These are phyloP conservation scores for Armadillidium nasatum DNA, from an alignment of 1,140 invertebrate genomes.

Conservation along the genomic window DNA sequence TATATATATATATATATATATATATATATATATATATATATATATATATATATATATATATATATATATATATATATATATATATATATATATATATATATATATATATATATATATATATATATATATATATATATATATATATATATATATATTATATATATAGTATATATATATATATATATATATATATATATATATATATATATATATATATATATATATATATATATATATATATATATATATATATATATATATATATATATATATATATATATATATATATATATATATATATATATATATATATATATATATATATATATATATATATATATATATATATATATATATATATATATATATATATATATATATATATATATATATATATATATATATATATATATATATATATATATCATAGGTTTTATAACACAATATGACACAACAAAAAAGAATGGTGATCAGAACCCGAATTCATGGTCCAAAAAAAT, in stretches of 20 bases:
- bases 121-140: no score
- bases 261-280: conserved; percentile 6
- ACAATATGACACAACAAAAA: background rate
- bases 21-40: no score
- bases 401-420: background rate
- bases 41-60: no score
- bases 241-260: background rate
- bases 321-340: conserved; percentile 7
- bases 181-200: no score
- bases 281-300: background rate
- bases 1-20: no score
- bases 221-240: background rate
- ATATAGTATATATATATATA: no score
- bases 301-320: background rate
- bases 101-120: no score
- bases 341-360: conserved; percentile 14
- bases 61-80: no score
- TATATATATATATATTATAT: no score
- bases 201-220: no score
- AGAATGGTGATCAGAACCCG: background rate
- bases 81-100: no score
- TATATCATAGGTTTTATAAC: background rate
- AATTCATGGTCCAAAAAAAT: conserved; percentile 8
- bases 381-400: background rate
- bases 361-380: background rate